Percentiles rank a stretch among this genome's conserved stretches.
phyloP scores from a whole-genome alignment of 2,888 invertebrate genomes.

The Vanessa cardui region DNA sequence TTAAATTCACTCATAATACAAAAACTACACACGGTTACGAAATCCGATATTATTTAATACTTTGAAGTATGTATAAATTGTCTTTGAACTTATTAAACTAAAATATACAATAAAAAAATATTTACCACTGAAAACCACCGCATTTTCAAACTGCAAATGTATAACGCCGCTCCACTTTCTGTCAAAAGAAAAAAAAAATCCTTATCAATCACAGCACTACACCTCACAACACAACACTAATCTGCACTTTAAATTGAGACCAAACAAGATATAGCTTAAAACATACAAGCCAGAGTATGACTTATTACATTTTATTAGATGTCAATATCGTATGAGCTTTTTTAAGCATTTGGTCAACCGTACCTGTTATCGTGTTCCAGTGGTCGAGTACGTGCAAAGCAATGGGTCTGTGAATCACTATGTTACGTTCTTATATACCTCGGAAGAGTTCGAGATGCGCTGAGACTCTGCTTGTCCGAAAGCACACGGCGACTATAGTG shows the following conservation, averaged over 20 bases:
- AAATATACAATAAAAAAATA: slow-evolving; percentile 35
- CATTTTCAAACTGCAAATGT: slow-evolving; percentile 57
- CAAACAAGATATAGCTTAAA: background rate
- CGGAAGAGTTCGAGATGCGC: slow-evolving; percentile 79
- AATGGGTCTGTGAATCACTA: slow-evolving; percentile 73
- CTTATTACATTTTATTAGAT: background rate
- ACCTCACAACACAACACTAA: slow-evolving; percentile 42
- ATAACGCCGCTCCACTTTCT: slow-evolving; percentile 62
- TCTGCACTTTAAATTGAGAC: slow-evolving; percentile 2
- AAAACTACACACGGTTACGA: too few species aligned
- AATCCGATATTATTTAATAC: background rate
- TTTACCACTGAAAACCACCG: slow-evolving; percentile 74
- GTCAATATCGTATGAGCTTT: slow-evolving; percentile 12
- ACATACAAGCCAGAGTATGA: slow-evolving; percentile 14
- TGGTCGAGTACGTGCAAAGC: slow-evolving; percentile 61
- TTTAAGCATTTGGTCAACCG: slow-evolving; percentile 31
- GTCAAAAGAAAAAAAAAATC: slow-evolving; percentile 71
- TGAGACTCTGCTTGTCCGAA: slow-evolving; percentile 59
- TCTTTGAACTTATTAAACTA: background rate
- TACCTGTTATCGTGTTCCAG: slow-evolving; percentile 49
- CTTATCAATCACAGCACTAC: slow-evolving; percentile 42
- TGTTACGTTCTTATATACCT: slow-evolving; percentile 79
- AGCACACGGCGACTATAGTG: slow-evolving; percentile 53
- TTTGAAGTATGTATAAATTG: background rate
- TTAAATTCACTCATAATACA: too few species aligned